Evolutionary conservation across 30 jellyfish, hydroid and myxozoan species (phyloP), one percentile per base, ranked within the genome.

Genomic region (Chironex yamaguchii): DNA sequence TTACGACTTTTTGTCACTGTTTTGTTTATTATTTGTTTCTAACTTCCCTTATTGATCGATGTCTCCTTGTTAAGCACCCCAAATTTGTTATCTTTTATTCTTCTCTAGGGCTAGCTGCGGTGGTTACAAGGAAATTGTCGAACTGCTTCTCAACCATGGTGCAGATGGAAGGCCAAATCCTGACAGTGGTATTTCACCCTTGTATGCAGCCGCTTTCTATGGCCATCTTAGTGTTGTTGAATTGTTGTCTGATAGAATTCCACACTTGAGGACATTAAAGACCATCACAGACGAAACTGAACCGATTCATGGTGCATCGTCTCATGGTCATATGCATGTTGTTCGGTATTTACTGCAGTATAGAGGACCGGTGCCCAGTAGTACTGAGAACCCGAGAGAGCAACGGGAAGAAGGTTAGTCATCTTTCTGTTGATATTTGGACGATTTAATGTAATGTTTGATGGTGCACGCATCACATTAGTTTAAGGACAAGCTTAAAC

Each of bases 131-230:
- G 96, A 88, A 20, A 87, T 92, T 4, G 98, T 92, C 36, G 49
- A 70, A n/a, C 77, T 92, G 27, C 81, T 92, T 42, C 78, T 92
- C 52, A 96, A 92, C 26, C 24, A 92, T 52, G 91, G 92, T 3
- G 98, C 98, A 1, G 96, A 92, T 50, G 98, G 98, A 2, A 62
- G 97, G 35, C 90, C 96, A 6, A 92, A 92, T 68, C 92, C 93
- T 1, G 98, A 77, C 34, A 54, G 80, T 36, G 98, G 98, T 11
- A 49, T 81, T 70, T 85, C 97, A 2, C 97, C 98, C 12, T 85
- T 87, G 20, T 92, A 92, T 52, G 97, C 96, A 17, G 98, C 98
- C 0, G 73, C 90, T 63, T 88, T 24, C 52, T 90, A 36, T 2
- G 98, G 98, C 6, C 86, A 92, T 66, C 54, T 80, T 32, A 90